Percentiles rank a stretch among this genome's conserved stretches.
phyloP scores from a whole-genome alignment of 1,140 invertebrate genomes.

The Penaeus chinensis region DNA sequence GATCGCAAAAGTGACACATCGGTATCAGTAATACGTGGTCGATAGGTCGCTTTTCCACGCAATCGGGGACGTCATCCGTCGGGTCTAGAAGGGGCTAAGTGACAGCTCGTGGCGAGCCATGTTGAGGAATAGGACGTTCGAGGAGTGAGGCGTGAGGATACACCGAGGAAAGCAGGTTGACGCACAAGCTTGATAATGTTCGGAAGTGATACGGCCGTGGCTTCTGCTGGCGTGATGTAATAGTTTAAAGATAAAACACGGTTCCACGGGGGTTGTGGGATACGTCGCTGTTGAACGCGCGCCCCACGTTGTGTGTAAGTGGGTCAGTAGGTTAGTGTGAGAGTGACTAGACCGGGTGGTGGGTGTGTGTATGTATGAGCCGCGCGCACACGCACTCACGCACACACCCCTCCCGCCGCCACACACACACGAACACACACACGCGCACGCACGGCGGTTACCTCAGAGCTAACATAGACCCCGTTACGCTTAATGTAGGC shows the following conservation, averaged over 20 bases:
- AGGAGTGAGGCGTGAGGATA: too few relatives aligned
- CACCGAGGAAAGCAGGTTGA: too few relatives aligned
- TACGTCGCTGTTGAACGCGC: constrained; percentile 37
- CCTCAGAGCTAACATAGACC: constrained; percentile 58
- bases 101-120: too few relatives aligned
- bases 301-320: constrained; percentile 40
- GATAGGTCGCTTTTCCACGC: too few relatives aligned
- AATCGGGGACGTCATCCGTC: too few relatives aligned
- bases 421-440: constrained; percentile 46
- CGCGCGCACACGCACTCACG: constrained; percentile 45
- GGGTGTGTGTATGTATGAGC: constrained; percentile 51
- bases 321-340: constrained; percentile 57
- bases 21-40: too few relatives aligned
- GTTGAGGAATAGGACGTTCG: too few relatives aligned
- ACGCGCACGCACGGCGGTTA: constrained; percentile 48
- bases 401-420: constrained; percentile 24
- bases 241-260: background rate
- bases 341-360: constrained; percentile 44
- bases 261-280: constrained; percentile 1
- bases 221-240: too few relatives aligned
- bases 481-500: constrained; percentile 58
- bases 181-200: too few relatives aligned
- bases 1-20: too few relatives aligned
- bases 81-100: too few relatives aligned
- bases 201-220: too few relatives aligned